Conservation (phyloP, 2,888 invertebrate species). For the Colletes collaris region DNA sequence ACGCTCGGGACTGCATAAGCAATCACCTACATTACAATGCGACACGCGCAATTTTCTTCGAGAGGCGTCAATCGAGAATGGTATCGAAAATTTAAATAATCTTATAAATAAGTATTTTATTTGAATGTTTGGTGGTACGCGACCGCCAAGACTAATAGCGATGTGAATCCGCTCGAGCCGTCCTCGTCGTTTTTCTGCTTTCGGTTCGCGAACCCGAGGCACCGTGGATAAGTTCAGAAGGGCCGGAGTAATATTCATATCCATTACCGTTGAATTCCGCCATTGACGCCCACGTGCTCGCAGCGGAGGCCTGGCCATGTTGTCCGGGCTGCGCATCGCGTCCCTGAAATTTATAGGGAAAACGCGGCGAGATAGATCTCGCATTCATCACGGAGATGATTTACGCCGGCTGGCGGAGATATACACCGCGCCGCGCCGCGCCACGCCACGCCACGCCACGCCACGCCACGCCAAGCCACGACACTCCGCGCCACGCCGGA, state of each 20-base stretch:
- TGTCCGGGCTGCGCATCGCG: slow-evolving; percentile 64
- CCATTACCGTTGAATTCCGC: slow-evolving; percentile 64
- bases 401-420: slow-evolving; percentile 71
- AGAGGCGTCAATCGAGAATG: neutral
- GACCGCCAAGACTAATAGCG: slow-evolving; percentile 39
- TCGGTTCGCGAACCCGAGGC: neutral
- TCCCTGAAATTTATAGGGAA: slow-evolving; percentile 70
- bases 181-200: neutral
- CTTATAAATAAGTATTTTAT: no score
- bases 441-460: slow-evolving; percentile 1
- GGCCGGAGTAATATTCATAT: slow-evolving; percentile 53
- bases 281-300: slow-evolving; percentile 60
- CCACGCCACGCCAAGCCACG: slow-evolving; percentile 19
- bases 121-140: neutral
- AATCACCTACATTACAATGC: neutral
- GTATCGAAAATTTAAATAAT: no score
- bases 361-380: slow-evolving; percentile 71
- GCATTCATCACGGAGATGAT: slow-evolving; percentile 77
- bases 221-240: slow-evolving; percentile 22
- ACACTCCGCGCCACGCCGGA: neutral
- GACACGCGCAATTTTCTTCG: no score
- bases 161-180: slow-evolving; percentile 14
- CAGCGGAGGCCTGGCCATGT: slow-evolving; percentile 36
- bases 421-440: slow-evolving; percentile 41
- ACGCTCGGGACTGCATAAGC: neutral